These are phyloP conservation scores for Nomada flava DNA, from an alignment of 2,888 invertebrate species.

Conservation along the genomic window DNA sequence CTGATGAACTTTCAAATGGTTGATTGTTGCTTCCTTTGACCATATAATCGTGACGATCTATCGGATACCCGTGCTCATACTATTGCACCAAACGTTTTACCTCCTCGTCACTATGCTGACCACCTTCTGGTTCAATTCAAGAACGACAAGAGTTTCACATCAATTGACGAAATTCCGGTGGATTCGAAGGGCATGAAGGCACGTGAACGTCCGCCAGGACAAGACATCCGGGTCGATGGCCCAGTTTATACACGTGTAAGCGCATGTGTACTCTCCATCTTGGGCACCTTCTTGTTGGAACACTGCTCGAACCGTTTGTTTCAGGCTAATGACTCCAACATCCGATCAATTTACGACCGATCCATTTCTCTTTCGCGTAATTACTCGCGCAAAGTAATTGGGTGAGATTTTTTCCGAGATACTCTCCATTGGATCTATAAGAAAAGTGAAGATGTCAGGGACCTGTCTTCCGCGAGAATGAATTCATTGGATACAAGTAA, in stretches of 20 bases:
- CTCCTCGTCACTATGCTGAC: no score
- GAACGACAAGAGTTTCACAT: background rate
- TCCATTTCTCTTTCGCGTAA: slow-evolving; percentile 49
- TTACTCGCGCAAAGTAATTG: slow-evolving; percentile 48
- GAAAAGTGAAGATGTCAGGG: background rate
- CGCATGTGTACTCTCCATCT: slow-evolving; percentile 31
- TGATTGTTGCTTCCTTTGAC: no score
- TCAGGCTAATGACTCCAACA: slow-evolving; percentile 49
- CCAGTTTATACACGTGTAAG: slow-evolving; percentile 59
- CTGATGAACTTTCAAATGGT: no score
- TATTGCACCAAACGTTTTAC: no score
- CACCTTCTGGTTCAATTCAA: background rate
- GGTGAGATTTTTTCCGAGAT: slow-evolving; percentile 32
- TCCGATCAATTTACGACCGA: slow-evolving; percentile 50
- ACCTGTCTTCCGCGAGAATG: background rate
- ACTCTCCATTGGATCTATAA: background rate
- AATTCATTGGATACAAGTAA: no score
- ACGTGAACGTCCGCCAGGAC: slow-evolving; percentile 51
- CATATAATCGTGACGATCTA: no score
- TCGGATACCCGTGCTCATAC: no score
- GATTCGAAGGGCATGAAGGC: slow-evolving; percentile 25
- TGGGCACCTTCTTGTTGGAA: slow-evolving; percentile 42
- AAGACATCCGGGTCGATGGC: slow-evolving; percentile 66
- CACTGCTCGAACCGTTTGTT: slow-evolving; percentile 37
- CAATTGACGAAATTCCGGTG: background rate